A percentile compares a stretch with the other conserved stretches of the same genome.
Conservation (phyloP, 2,113 vertebrate genomes). For the Microcebus jonahi region DNA sequence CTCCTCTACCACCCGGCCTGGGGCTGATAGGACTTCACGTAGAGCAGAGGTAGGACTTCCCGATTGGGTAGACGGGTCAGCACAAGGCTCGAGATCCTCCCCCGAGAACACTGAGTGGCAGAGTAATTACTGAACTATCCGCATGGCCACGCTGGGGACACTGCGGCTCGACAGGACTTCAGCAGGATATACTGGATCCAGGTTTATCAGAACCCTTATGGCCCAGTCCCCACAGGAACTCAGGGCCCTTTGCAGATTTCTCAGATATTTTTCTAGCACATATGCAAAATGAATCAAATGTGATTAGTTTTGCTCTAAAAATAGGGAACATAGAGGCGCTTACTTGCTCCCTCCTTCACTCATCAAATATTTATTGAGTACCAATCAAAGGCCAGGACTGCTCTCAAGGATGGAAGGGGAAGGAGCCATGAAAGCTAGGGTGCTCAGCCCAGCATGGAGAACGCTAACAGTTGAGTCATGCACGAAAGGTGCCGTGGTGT, state of each 20-base stretch:
- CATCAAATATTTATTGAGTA: background rate
- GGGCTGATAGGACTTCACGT: background rate
- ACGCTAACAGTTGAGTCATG: rapidly evolving
- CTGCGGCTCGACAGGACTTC: background rate
- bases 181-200: background rate
- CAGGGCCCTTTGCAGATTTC: background rate
- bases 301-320: slow-evolving; percentile 9
- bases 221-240: too few relatives aligned
- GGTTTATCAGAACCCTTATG: background rate
- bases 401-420: background rate
- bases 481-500: rapidly evolving
- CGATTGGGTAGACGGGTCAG: background rate
- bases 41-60: background rate
- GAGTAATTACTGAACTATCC: background rate
- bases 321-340: background rate
- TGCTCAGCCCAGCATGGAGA: background rate
- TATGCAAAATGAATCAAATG: slow-evolving; percentile 16
- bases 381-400: background rate
- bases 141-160: background rate
- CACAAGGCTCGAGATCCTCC: background rate
- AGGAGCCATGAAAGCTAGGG: background rate
- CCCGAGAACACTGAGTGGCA: background rate
- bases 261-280: background rate
- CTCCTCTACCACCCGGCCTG: background rate
- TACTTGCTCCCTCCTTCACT: background rate